Conservation (phyloP, 2,888 invertebrate species). For the Cantharis flavilabris region DNA sequence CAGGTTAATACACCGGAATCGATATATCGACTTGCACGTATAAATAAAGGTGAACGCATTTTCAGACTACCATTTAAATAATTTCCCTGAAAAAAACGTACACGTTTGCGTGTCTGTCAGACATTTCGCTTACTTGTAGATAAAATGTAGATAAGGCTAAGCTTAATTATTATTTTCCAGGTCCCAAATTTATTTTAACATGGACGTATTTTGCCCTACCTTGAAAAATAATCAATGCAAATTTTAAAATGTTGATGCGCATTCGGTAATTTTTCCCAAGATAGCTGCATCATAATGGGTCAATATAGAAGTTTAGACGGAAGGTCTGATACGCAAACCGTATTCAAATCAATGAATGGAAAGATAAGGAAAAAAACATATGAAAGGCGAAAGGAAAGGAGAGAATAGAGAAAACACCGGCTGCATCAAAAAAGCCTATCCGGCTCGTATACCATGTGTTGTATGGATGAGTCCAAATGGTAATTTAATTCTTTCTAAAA, state of each 20-base stretch:
- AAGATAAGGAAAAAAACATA: background rate
- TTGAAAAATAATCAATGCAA: background rate
- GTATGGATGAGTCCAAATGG: background rate
- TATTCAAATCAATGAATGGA: background rate
- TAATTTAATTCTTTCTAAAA: background rate
- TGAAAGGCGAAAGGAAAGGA: background rate
- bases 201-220: background rate
- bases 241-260: background rate
- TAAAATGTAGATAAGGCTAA: background rate
- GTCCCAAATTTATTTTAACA: background rate
- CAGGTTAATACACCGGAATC: background rate
- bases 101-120: background rate
- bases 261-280: background rate
- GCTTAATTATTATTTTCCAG: background rate
- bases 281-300: background rate
- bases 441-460: background rate
- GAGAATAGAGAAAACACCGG: background rate
- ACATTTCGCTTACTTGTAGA: background rate
- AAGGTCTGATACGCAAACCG: background rate
- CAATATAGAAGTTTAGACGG: background rate
- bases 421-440: background rate
- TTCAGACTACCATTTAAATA: background rate
- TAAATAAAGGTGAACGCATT: background rate
- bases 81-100: background rate
- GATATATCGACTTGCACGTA: background rate